Percentiles rank a stretch among this genome's conserved stretches.
phyloP scores from a whole-genome alignment of 2,113 vertebrate species.

The Ophiodon elongatus region DNA sequence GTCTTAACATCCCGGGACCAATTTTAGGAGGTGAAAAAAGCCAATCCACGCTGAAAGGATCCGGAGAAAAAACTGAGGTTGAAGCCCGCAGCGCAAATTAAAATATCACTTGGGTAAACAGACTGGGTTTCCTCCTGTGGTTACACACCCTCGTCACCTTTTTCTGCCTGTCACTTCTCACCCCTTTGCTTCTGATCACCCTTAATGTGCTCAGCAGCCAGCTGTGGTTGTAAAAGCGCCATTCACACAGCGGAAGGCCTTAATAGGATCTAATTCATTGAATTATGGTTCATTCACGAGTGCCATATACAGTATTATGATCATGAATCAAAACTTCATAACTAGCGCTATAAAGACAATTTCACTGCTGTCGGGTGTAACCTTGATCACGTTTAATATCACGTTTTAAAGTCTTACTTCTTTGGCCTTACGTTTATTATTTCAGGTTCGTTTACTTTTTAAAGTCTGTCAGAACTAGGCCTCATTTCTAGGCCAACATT shows the following conservation, averaged over 20 bases:
- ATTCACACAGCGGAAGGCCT: slow-evolving; percentile 1
- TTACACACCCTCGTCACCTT: slow-evolving; percentile 51
- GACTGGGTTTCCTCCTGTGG: slow-evolving; percentile 69
- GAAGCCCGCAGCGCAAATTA: slow-evolving; percentile 55
- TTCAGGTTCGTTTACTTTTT: not conserved
- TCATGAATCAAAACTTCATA: not conserved
- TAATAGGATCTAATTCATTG: not conserved
- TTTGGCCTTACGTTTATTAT: not conserved
- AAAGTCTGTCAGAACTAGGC: not conserved
- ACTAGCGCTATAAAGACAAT: not conserved
- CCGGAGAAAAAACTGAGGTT: slow-evolving; percentile 18
- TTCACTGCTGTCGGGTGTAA: not conserved
- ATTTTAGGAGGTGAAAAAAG: slow-evolving; percentile 50
- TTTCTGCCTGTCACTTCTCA: slow-evolving; percentile 57
- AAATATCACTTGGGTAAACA: slow-evolving; percentile 72
- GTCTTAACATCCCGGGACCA: slow-evolving; percentile 57
- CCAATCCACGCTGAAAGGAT: slow-evolving; percentile 36
- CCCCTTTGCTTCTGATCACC: slow-evolving; percentile 24
- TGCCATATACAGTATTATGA: not conserved
- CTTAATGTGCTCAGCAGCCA: slow-evolving; percentile 6
- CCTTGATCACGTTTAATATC: not conserved
- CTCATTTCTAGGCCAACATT: not conserved
- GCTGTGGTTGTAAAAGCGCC: slow-evolving; percentile 12
- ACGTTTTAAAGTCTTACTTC: not conserved
- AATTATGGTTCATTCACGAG: slow-evolving; percentile 13